Evolutionary conservation across 2,797 vertebrate genomes (phyloP), one percentile per base, ranked within the genome.

Genomic region (Hydrocynus forskahlii): DNA sequence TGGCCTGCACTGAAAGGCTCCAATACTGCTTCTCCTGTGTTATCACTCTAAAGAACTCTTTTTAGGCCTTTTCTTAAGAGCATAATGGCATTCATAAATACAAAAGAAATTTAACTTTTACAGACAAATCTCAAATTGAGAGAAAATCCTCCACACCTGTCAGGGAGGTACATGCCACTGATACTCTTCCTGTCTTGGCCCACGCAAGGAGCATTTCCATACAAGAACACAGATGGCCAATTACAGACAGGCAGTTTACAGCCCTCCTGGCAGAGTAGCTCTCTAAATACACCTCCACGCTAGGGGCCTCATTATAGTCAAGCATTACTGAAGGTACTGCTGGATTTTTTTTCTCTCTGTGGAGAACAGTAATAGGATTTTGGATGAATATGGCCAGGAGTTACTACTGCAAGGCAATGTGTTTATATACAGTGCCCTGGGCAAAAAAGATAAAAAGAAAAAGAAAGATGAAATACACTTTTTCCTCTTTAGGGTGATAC

Each of bases 91-190:
- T 21, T 62, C 9, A 23, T 60, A 25, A 60, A 60, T 23, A 23
- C 59, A 25, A 12, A 62, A 25, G 9, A 62, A 23, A 62, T 25
- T 23, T 25, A 23, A 23, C 12, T 66, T 29, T 66, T 54, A 35
- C 14, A 66, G 63, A 64, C 12, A 63, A 25, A 10, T 38, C 62
- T 13, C 62, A 29, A 12, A 71, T 25, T 29, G 4, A 8, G 69
- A 78, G 68, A 63, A 68, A 75, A 78, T 72, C 21, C 68, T 68
- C 75, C 62, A 80, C 72, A 82, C 80, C 72, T 82, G 76, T 57
- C 78, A 23, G 17, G 73, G 70, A 79, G 48, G 25, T 72, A 64
- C 40, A 81, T 57, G 62, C 35, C 29, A 66, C 63, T 19, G 19
- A 69, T 62, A 59, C 59, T 63, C 16, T 75, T 38, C 70, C 72